These are phyloP conservation scores for Pygmarrhopalites habei DNA, from an alignment of 1,140 invertebrate genomes.

Conservation along the genomic window DNA sequence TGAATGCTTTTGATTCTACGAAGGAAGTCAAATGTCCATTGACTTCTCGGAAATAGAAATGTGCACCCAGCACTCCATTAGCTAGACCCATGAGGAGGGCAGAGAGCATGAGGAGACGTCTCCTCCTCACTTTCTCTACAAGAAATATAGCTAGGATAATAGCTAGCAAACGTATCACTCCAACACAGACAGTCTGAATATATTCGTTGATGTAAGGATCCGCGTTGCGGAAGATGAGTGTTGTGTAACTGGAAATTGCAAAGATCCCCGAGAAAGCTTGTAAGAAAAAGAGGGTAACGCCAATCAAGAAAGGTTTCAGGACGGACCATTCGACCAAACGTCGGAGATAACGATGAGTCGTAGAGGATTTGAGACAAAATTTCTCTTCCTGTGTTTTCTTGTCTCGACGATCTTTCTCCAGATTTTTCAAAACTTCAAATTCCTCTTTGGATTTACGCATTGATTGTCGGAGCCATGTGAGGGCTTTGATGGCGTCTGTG, in stretches of 20 bases:
- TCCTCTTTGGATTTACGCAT: no score
- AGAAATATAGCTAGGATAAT: constrained; percentile 41
- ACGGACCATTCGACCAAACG: constrained; percentile 47
- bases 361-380: no score
- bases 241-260: constrained; percentile 66
- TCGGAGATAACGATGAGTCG: no score
- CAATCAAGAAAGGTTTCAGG: constrained; percentile 58
- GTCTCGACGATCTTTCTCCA: no score
- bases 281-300: constrained; percentile 63
- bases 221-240: constrained; percentile 50
- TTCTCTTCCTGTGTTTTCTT: no score
- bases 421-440: no score
- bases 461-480: constrained; percentile 46
- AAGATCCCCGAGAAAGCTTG: constrained; percentile 72
- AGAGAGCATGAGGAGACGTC: constrained; percentile 39
- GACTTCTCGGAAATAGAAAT: constrained; percentile 38
- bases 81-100: constrained; percentile 37
- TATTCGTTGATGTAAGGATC: constrained; percentile 39
- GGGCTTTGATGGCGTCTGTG: constrained; percentile 43
- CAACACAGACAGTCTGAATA: constrained; percentile 37
- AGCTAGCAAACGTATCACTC: constrained; percentile 35
- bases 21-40: no score
- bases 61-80: constrained; percentile 35
- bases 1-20: no score
- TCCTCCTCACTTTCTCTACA: constrained; percentile 45